Percentiles rank a stretch among this genome's conserved stretches.
These are phyloP conservation scores for Sapayoa aenigma DNA, from an alignment of 2,113 vertebrate genomes.

Conservation along the genomic window DNA sequence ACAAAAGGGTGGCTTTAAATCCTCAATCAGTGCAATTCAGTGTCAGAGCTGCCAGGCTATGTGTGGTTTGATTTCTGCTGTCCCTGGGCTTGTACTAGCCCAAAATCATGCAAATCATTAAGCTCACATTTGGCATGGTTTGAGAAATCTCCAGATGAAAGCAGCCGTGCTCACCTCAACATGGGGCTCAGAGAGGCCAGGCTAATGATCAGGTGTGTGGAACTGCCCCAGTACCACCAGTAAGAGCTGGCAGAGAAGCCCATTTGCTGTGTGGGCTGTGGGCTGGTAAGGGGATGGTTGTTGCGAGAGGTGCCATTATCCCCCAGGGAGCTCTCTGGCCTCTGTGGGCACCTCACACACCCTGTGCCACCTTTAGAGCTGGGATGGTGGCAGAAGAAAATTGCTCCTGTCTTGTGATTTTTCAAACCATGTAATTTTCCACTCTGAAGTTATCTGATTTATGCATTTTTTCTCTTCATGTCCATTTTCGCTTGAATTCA, in stretches of 20 bases:
- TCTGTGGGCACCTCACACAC: accelerated
- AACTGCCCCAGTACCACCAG: neutral
- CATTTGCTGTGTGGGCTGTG: neutral
- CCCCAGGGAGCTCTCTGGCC: neutral
- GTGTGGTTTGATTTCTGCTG: neutral
- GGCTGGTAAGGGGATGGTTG: neutral
- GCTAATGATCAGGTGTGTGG: neutral
- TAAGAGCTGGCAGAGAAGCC: neutral
- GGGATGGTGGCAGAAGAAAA: neutral
- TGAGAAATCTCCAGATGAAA: neutral
- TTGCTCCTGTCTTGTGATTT: neutral
- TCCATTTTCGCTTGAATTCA: neutral
- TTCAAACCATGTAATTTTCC: neutral
- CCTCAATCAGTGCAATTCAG: neutral
- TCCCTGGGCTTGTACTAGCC: neutral
- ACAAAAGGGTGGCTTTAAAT: neutral
- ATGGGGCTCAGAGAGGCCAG: neutral
- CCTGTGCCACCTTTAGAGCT: accelerated
- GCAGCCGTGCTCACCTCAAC: accelerated
- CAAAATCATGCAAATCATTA: accelerated
- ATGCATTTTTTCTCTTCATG: neutral
- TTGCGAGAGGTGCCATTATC: neutral
- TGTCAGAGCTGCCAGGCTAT: neutral
- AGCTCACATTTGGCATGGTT: neutral
- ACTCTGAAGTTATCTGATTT: neutral